Evolutionary conservation across 2,113 vertebrate genomes (phyloP).

Genomic region (Perca fluviatilis): DNA sequence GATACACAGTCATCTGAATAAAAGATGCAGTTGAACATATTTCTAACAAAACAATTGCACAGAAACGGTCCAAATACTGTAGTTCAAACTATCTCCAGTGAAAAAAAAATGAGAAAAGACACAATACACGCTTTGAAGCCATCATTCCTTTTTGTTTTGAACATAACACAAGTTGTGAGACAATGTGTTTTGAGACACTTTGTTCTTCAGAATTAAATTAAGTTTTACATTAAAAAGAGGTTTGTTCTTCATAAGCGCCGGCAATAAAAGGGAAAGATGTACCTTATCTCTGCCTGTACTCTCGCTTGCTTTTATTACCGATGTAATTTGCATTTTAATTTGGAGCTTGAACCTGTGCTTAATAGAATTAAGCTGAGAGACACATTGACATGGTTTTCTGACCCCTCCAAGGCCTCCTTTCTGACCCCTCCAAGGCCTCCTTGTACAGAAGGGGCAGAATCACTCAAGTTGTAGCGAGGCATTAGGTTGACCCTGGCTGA

Average conservation of each 20-base stretch:
- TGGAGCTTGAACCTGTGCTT: slow-evolving; percentile 83
- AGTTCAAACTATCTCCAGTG: slow-evolving; percentile 32
- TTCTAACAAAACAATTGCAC: slow-evolving; percentile 6
- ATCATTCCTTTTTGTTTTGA: slow-evolving; percentile 62
- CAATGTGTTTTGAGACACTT: slow-evolving; percentile 69
- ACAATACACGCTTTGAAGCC: slow-evolving; percentile 57
- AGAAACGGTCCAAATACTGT: slow-evolving; percentile 7
- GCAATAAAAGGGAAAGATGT: slow-evolving; percentile 77
- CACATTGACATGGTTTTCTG: slow-evolving; percentile 79
- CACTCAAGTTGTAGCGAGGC: slow-evolving; percentile 55
- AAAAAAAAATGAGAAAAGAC: slow-evolving; percentile 28
- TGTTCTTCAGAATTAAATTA: slow-evolving; percentile 81
- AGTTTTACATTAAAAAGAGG: slow-evolving; percentile 75
- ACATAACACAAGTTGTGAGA: slow-evolving; percentile 66
- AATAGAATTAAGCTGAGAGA: slow-evolving; percentile 85
- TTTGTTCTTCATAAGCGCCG: slow-evolving; percentile 75
- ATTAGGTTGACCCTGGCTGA: slow-evolving; percentile 59
- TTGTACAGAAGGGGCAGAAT: slow-evolving; percentile 61
- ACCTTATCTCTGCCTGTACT: slow-evolving; percentile 82
- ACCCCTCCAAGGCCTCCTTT: slow-evolving; percentile 62
- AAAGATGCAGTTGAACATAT: background rate
- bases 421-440: slow-evolving; percentile 67
- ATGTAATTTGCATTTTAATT: slow-evolving; percentile 89
- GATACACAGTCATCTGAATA: background rate
- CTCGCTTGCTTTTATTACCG: slow-evolving; percentile 75